Conservation (phyloP, 2,888 invertebrate species). For the Tetrapedia diversipes region DNA sequence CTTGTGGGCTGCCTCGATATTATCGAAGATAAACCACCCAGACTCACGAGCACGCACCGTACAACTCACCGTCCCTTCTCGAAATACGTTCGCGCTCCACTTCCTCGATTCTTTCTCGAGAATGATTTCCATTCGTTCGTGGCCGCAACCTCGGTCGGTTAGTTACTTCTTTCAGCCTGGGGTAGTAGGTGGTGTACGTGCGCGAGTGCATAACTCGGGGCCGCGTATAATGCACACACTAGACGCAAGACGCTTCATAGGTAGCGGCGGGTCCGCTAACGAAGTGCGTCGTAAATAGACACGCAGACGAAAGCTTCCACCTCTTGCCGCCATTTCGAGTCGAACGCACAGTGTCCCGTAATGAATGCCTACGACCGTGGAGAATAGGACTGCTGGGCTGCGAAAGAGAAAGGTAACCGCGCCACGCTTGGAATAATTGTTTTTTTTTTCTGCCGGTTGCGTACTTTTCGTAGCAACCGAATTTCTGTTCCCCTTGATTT, state of each 20-base stretch:
- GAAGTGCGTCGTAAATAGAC: conserved; percentile 72
- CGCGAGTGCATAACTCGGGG: conserved; percentile 58
- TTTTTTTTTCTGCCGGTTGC: too few relatives aligned
- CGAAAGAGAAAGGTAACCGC: too few relatives aligned
- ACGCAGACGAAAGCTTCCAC: conserved; percentile 42
- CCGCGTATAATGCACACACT: conserved; percentile 43
- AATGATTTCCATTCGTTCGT: conserved; percentile 52
- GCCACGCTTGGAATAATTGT: too few relatives aligned
- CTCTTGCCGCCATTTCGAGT: conserved; percentile 22
- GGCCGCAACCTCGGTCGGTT: conserved; percentile 50
- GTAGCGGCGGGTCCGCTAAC: conserved; percentile 60
- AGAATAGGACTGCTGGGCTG: background rate
- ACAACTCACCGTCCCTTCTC: conserved; percentile 28
- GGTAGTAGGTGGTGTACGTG: conserved; percentile 53
- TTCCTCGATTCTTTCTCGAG: conserved; percentile 53
- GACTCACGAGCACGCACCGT: too few relatives aligned
- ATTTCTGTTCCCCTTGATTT: too few relatives aligned
- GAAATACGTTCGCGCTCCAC: conserved; percentile 57
- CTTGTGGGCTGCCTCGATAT: conserved; percentile 29
- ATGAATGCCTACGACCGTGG: background rate
- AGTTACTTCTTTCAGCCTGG: conserved; percentile 39
- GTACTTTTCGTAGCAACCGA: too few relatives aligned
- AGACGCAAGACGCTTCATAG: conserved; percentile 43
- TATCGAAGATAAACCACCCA: conserved; percentile 51
- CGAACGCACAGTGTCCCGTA: conserved; percentile 1